phyloP scores from a whole-genome alignment of 30 jellyfish, hydroid and myxozoan species.

The Morbakka virulenta region DNA sequence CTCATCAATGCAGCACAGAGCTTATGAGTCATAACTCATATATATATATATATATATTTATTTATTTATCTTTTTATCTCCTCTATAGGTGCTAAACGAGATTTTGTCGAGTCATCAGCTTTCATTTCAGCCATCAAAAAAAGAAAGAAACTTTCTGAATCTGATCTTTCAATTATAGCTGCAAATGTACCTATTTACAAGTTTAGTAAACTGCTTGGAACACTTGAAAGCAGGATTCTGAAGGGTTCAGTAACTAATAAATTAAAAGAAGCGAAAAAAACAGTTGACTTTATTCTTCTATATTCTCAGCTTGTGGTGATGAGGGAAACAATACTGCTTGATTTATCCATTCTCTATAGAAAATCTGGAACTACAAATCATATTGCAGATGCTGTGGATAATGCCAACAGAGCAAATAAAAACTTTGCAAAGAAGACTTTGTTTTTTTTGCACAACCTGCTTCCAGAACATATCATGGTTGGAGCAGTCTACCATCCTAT shows the following conservation, averaged over 20 bases:
- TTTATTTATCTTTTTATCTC: too few species aligned
- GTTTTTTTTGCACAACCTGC: not conserved
- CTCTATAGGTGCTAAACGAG: not conserved
- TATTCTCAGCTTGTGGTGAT: not conserved
- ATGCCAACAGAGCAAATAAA: not conserved
- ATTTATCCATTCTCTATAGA: not conserved
- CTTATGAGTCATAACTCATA: too few species aligned
- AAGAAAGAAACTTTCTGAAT: not conserved
- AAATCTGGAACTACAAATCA: not conserved
- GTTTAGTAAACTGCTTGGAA: not conserved
- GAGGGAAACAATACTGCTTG: not conserved
- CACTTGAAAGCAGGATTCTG: not conserved
- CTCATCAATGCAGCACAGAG: too few species aligned
- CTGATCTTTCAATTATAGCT: not conserved
- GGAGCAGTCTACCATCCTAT: not conserved
- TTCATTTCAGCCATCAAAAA: not conserved
- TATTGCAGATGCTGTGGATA: not conserved
- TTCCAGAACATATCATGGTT: not conserved
- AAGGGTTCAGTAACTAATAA: not conserved
- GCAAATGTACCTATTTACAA: not conserved
- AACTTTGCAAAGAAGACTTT: not conserved
- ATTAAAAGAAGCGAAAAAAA: not conserved
- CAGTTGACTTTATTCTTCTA: not conserved
- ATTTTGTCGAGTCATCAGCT: not conserved
- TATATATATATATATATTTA: too few species aligned